phyloP scores from a whole-genome alignment of 2,113 vertebrate species.

The Conger conger region DNA sequence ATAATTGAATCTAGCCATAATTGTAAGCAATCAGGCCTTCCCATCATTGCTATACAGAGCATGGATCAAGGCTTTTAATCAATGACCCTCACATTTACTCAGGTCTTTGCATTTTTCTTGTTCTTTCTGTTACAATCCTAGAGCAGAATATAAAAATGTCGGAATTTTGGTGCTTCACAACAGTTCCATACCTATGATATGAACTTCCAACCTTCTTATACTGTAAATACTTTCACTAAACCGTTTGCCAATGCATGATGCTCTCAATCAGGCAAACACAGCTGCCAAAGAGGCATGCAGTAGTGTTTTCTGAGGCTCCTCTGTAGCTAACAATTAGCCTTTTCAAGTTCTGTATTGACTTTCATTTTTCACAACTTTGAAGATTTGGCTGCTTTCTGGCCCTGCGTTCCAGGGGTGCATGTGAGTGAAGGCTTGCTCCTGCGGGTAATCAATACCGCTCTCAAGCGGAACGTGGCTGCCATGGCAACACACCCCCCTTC shows the following conservation, averaged over 20 bases:
- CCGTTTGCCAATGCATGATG: background rate
- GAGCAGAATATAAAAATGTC: too few relatives aligned
- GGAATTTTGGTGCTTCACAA: too few relatives aligned
- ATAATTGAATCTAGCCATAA: too few relatives aligned
- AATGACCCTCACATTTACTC: too few relatives aligned
- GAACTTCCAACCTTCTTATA: background rate
- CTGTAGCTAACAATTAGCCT: slow-evolving; percentile 49
- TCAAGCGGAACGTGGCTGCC: slow-evolving; percentile 63
- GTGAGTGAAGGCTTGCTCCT: slow-evolving; percentile 52
- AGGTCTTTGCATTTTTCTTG: too few relatives aligned
- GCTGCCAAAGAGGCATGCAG: background rate
- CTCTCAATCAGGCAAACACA: background rate
- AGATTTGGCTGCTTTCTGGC: slow-evolving; percentile 8
- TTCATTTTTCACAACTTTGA: slow-evolving; percentile 17
- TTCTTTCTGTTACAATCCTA: too few relatives aligned
- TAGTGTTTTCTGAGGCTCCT: background rate
- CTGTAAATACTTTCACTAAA: background rate
- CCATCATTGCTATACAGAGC: too few relatives aligned
- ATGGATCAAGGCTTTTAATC: too few relatives aligned
- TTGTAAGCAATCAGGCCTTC: too few relatives aligned
- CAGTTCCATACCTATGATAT: background rate
- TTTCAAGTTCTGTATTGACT: slow-evolving; percentile 35
- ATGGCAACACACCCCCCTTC: slow-evolving; percentile 49
- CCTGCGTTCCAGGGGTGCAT: background rate
- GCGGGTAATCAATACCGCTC: slow-evolving; percentile 63